phyloP scores from a whole-genome alignment of 2,113 vertebrate genomes.

The Burhinus oedicnemus region DNA sequence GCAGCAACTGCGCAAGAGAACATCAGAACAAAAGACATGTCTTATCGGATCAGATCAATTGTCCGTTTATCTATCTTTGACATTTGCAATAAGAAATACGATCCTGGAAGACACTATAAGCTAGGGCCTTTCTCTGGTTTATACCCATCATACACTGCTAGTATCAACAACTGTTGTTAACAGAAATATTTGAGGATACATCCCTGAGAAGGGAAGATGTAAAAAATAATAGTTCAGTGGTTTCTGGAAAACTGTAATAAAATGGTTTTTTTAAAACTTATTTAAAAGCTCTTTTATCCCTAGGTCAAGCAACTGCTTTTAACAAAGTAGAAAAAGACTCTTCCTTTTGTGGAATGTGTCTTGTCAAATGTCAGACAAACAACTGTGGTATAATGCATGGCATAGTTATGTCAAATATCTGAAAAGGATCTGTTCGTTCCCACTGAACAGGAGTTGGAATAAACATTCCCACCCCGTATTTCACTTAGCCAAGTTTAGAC shows the following conservation, averaged over 20 bases:
- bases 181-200: neutral
- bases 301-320: neutral
- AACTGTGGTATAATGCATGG: rapidly evolving
- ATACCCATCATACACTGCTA: neutral
- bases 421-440: neutral
- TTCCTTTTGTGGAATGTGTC: neutral
- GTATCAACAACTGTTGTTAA: neutral
- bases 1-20: neutral
- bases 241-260: neutral
- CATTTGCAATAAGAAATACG: neutral
- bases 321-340: neutral
- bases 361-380: neutral
- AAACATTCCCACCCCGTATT: neutral
- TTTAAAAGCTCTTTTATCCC: neutral
- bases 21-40: neutral
- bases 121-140: neutral
- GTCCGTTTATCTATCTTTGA: neutral
- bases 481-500: neutral
- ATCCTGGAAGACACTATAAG: neutral
- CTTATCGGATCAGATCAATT: neutral
- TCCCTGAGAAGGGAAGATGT: neutral
- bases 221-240: neutral
- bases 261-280: neutral
- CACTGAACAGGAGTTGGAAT: neutral
- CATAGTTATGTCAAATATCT: neutral